phyloP scores from a whole-genome alignment of 2,797 vertebrate genomes.

The Microchirus variegatus region DNA sequence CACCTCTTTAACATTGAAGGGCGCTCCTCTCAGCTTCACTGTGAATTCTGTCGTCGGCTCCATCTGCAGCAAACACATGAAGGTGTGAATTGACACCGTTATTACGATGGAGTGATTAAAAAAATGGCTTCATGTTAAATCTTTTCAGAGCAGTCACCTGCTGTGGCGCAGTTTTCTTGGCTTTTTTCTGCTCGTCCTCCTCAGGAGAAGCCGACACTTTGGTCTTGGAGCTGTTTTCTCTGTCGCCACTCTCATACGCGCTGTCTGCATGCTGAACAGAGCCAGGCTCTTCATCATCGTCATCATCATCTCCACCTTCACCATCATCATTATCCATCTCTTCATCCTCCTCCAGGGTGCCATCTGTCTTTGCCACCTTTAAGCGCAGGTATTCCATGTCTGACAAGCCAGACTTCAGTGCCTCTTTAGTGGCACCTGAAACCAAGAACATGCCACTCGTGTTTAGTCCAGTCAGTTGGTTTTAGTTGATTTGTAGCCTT shows the following conservation, averaged over 20 bases:
- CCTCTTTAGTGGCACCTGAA: conserved; percentile 71
- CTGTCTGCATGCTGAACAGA: conserved; percentile 66
- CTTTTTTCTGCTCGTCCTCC: conserved; percentile 48
- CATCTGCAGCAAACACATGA: conserved; percentile 44
- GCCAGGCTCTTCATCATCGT: conserved; percentile 33
- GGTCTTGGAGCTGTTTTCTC: conserved; percentile 37
- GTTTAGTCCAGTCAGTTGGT: neutral
- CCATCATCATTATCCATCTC: conserved; percentile 35
- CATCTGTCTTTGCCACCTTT: conserved; percentile 83
- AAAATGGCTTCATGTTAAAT: neutral
- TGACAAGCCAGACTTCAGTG: conserved; percentile 81
- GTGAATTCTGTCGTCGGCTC: conserved; percentile 84
- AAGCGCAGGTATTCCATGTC: conserved; percentile 97
- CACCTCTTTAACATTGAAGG: conserved; percentile 91
- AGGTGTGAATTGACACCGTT: neutral
- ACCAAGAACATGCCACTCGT: conserved; percentile 1
- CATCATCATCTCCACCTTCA: conserved; percentile 49
- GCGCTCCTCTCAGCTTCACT: conserved; percentile 89
- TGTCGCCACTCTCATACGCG: conserved; percentile 70
- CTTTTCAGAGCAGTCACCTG: conserved; percentile 46
- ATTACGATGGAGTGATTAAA: neutral
- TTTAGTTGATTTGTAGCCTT: no score
- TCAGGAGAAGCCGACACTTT: conserved; percentile 32
- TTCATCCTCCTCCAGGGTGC: conserved; percentile 53
- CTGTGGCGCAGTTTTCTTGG: conserved; percentile 53